These are phyloP conservation scores for Cathartes aura DNA, from an alignment of 2,113 vertebrate genomes.

Conservation along the genomic window DNA sequence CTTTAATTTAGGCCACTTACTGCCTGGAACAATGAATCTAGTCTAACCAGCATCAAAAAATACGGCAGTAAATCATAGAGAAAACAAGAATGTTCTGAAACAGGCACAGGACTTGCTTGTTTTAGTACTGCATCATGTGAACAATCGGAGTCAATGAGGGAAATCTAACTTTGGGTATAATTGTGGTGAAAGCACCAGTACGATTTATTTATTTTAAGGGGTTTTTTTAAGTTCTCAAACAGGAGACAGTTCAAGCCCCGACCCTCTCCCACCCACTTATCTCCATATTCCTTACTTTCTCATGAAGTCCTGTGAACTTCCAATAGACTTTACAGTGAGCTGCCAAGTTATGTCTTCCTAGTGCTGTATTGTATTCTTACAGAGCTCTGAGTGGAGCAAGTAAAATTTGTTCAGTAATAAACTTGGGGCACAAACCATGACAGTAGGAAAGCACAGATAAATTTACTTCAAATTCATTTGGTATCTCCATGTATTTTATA, in stretches of 20 bases:
- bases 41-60: conserved; percentile 39
- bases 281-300: background rate
- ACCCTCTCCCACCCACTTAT: background rate
- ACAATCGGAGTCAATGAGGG: background rate
- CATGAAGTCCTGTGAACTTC: background rate
- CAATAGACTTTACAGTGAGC: background rate
- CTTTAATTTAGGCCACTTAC: conserved; percentile 53
- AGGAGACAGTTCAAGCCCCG: background rate
- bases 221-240: background rate
- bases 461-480: background rate
- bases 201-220: background rate
- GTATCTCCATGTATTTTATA: background rate
- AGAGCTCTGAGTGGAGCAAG: background rate
- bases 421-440: background rate
- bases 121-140: background rate
- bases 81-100: conserved; percentile 41
- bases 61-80: background rate
- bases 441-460: background rate
- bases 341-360: background rate
- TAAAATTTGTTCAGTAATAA: background rate
- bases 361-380: background rate
- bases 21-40: conserved; percentile 34
- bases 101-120: background rate
- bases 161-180: background rate
- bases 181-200: background rate